Evolutionary conservation across 2,888 invertebrate genomes (phyloP).

Genomic region (Drosophila flavopinicola): DNA sequence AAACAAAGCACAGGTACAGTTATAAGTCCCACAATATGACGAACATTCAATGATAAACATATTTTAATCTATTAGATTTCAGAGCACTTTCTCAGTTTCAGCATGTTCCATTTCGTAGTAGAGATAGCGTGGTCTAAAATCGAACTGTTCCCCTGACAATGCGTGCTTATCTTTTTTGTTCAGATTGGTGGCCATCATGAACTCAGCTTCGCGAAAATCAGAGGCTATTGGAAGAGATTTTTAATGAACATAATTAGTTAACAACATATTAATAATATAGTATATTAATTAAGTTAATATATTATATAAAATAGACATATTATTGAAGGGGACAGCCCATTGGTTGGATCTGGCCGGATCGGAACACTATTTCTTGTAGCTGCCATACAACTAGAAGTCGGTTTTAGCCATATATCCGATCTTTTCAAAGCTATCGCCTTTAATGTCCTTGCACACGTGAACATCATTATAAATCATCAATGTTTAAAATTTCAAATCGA

Average conservation of each 20-base stretch:
- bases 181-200: slow-evolving; percentile 71
- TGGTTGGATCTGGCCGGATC: too few relatives aligned
- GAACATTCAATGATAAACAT: background rate
- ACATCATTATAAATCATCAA: too few relatives aligned
- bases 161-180: slow-evolving; percentile 69
- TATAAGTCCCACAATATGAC: background rate
- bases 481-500: too few relatives aligned
- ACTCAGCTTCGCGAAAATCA: slow-evolving; percentile 76
- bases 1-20: background rate
- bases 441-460: too few relatives aligned
- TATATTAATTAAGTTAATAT: too few relatives aligned
- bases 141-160: slow-evolving; percentile 60
- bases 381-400: too few relatives aligned
- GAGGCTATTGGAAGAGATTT: slow-evolving; percentile 42
- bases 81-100: slow-evolving; percentile 36
- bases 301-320: background rate
- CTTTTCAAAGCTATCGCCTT: too few relatives aligned
- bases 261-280: background rate
- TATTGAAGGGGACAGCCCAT: too few relatives aligned
- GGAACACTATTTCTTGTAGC: too few relatives aligned
- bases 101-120: slow-evolving; percentile 70
- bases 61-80: background rate
- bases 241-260: background rate
- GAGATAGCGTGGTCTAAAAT: slow-evolving; percentile 79
- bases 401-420: too few relatives aligned